Evolutionary conservation across 2,797 vertebrate species (phyloP).

Genomic region (Cheirogaleus major): DNA sequence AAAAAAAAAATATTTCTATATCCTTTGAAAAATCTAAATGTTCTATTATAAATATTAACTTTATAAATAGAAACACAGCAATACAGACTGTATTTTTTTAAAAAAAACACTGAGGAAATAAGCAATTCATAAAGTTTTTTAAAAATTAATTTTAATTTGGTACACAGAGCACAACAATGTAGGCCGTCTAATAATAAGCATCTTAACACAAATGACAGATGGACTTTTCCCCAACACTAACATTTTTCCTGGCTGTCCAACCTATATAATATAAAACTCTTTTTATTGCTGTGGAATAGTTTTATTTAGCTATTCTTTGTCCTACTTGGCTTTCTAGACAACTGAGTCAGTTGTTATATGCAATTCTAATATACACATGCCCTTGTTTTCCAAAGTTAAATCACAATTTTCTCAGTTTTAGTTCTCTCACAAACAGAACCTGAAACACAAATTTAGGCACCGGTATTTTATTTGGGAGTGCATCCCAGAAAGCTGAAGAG

Average conservation of each 20-base stretch:
- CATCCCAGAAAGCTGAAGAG: background rate
- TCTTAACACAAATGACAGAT: slow-evolving; percentile 49
- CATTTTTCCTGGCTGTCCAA: background rate
- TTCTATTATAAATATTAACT: background rate
- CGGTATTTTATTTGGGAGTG: background rate
- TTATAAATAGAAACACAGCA: slow-evolving; percentile 34
- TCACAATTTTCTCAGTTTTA: background rate
- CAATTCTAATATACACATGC: background rate
- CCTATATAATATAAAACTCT: background rate
- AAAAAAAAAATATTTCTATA: background rate
- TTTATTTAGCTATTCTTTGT: slow-evolving; percentile 4
- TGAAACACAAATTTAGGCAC: background rate
- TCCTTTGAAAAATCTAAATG: background rate
- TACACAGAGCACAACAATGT: background rate
- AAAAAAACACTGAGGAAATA: background rate
- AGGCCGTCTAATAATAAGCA: slow-evolving; percentile 31
- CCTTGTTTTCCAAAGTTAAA: background rate
- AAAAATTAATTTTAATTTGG: slow-evolving; percentile 43
- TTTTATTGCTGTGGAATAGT: background rate
- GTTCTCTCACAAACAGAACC: background rate
- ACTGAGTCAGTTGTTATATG: background rate
- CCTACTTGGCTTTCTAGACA: background rate
- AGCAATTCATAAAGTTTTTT: background rate
- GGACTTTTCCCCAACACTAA: background rate
- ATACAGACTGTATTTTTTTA: background rate